Conservation (phyloP, 2,888 invertebrate species). For the Nineta flava region DNA sequence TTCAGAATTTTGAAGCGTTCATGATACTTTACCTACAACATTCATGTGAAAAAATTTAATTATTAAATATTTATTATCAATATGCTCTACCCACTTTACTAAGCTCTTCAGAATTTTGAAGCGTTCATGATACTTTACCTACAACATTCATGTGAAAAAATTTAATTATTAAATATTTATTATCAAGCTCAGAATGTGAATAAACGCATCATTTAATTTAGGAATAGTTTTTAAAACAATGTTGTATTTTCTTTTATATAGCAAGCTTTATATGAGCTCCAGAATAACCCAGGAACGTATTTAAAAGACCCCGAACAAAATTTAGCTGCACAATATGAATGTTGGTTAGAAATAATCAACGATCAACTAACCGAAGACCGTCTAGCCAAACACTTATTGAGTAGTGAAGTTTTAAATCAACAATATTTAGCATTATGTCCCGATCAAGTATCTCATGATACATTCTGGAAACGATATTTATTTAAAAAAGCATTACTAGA, state of each 20-base stretch:
- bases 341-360: constrained; percentile 39
- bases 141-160: too few relatives aligned
- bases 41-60: too few relatives aligned
- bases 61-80: too few relatives aligned
- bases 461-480: constrained; percentile 72
- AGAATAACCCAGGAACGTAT: constrained; percentile 57
- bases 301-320: constrained; percentile 44
- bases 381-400: constrained; percentile 41
- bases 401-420: constrained; percentile 30
- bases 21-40: too few relatives aligned
- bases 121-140: too few relatives aligned
- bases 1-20: too few relatives aligned
- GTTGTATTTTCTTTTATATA: constrained; percentile 18
- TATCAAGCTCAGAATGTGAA: too few relatives aligned
- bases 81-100: too few relatives aligned
- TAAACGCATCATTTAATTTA: not conserved
- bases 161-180: too few relatives aligned
- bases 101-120: too few relatives aligned
- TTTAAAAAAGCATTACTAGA: constrained; percentile 67
- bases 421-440: constrained; percentile 47
- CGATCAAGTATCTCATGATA: constrained; percentile 48
- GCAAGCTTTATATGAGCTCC: constrained; percentile 54
- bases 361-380: constrained; percentile 38
- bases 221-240: constrained; percentile 3
- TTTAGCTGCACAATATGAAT: constrained; percentile 34